Evolutionary conservation across 2,888 invertebrate species (phyloP).

Genomic region (Drosophila prolongata): DNA sequence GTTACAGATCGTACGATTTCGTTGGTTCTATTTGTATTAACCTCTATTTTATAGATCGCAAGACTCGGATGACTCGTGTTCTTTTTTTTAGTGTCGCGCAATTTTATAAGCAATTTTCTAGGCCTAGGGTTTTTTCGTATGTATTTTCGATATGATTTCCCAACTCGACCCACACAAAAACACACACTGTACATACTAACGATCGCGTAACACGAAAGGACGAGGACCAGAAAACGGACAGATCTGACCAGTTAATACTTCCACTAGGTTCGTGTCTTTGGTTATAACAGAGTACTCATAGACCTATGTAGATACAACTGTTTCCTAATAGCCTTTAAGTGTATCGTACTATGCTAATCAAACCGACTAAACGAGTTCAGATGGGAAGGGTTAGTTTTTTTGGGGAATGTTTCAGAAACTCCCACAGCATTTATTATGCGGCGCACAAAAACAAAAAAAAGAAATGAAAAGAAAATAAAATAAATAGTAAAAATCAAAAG

Average conservation of each 20-base stretch:
- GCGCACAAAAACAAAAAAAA: slow-evolving; percentile 75
- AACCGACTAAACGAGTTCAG: slow-evolving; percentile 43
- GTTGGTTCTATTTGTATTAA: slow-evolving; percentile 63
- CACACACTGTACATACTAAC: slow-evolving; percentile 64
- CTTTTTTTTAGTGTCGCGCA: slow-evolving; percentile 54
- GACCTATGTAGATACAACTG: slow-evolving; percentile 80
- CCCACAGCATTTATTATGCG: slow-evolving; percentile 83
- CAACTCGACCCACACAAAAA: slow-evolving; percentile 17
- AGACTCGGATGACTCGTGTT: slow-evolving; percentile 32
- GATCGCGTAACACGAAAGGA: slow-evolving; percentile 27
- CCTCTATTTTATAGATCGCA: slow-evolving; percentile 57
- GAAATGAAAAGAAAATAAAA: slow-evolving; percentile 40
- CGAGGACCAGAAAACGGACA: slow-evolving; percentile 35
- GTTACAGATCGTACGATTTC: slow-evolving; percentile 19
- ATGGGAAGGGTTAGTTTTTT: slow-evolving; percentile 28
- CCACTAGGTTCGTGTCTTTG: slow-evolving; percentile 50
- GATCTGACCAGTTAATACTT: slow-evolving; percentile 55
- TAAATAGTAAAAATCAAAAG: slow-evolving; percentile 24
- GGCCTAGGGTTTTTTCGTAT: slow-evolving; percentile 66
- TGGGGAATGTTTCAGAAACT: slow-evolving; percentile 35
- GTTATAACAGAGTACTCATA: slow-evolving; percentile 64
- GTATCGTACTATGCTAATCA: slow-evolving; percentile 62
- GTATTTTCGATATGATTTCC: slow-evolving; percentile 52
- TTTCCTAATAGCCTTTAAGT: slow-evolving; percentile 77
- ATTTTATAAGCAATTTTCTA: slow-evolving; percentile 80